Conservation (phyloP, 1,140 invertebrate species). For the Orius laevigatus region DNA sequence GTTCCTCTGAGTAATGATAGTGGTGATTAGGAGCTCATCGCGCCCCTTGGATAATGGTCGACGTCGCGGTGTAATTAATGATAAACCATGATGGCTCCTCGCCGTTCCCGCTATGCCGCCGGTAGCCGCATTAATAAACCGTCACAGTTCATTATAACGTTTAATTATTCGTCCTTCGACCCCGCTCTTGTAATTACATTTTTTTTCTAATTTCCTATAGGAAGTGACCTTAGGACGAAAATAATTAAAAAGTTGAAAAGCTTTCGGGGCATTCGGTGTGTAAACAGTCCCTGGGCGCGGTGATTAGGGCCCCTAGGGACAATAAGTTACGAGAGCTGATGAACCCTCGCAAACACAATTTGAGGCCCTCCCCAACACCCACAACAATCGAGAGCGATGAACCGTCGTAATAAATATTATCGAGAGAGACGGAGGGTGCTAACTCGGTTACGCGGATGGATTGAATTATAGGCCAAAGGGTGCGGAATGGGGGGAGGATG, state of each 20-base stretch:
- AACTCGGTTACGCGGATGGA: too few relatives aligned
- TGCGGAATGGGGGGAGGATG: too few relatives aligned
- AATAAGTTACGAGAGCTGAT: too few relatives aligned
- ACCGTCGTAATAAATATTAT: neutral
- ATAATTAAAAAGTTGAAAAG: too few relatives aligned
- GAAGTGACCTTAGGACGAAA: too few relatives aligned
- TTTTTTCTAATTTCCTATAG: too few relatives aligned
- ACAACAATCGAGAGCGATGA: neutral
- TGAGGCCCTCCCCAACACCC: conserved; percentile 3
- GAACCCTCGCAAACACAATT: neutral
- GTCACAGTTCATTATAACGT: neutral
- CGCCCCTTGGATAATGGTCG: conserved; percentile 4
- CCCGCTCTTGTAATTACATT: too few relatives aligned
- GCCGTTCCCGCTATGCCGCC: neutral
- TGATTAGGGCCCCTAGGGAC: too few relatives aligned
- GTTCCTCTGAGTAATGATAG: conserved; percentile 7
- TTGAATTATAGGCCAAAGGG: too few relatives aligned
- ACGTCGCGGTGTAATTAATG: conserved; percentile 2
- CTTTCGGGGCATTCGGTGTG: too few relatives aligned
- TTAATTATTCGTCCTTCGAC: too few relatives aligned
- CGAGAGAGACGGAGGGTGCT: neutral
- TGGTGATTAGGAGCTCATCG: conserved; percentile 8
- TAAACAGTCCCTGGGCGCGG: too few relatives aligned
- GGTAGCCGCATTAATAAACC: neutral
- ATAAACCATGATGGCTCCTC: conserved; percentile 2